phyloP scores from a whole-genome alignment of 2,797 vertebrate genomes.

The Steatocranus sp. region DNA sequence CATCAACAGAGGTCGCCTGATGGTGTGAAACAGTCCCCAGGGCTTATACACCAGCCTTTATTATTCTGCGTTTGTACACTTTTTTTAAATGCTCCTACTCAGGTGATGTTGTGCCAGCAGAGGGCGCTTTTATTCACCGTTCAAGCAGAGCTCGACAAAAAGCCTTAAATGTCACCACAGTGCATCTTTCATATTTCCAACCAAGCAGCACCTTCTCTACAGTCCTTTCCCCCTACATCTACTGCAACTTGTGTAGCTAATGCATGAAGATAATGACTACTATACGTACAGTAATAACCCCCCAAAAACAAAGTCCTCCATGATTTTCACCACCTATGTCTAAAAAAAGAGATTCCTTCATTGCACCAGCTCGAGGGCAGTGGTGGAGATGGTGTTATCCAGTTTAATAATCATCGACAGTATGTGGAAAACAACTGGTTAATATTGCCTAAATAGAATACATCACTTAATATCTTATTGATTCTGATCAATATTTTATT shows the following conservation, averaged over 20 bases:
- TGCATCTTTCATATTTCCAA: neutral
- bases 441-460: neutral
- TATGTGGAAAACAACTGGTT: neutral
- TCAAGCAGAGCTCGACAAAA: neutral
- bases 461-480: neutral
- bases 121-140: slow-evolving; percentile 35
- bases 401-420: neutral
- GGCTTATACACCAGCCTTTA: neutral
- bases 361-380: neutral
- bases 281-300: neutral
- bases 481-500: neutral
- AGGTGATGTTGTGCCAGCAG: slow-evolving; percentile 30
- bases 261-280: neutral
- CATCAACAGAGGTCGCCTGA: neutral
- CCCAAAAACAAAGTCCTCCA: neutral
- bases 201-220: neutral
- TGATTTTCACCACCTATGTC: slow-evolving; percentile 11
- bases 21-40: neutral
- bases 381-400: neutral
- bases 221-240: neutral
- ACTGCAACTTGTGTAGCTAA: neutral
- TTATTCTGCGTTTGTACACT: neutral
- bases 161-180: neutral
- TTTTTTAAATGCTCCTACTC: neutral
- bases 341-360: neutral